These are phyloP conservation scores for Sinonovacula constricta DNA, from an alignment of 1,140 invertebrate genomes.

Conservation along the genomic window DNA sequence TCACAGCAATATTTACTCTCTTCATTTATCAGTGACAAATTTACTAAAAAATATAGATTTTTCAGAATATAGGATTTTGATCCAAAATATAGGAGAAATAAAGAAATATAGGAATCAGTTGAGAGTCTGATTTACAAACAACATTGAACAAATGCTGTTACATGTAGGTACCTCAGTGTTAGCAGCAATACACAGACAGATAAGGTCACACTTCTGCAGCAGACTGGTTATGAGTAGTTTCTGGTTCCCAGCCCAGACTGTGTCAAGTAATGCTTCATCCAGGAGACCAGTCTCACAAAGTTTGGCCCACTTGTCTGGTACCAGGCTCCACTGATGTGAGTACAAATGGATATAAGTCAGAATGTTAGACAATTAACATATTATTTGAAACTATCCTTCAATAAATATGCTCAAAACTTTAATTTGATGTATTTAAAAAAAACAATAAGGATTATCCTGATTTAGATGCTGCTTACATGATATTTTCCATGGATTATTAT, in stretches of 20 bases:
- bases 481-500: background rate
- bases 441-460: background rate
- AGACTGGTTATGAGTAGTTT: constrained; percentile 71
- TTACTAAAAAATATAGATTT: background rate
- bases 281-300: constrained; percentile 69
- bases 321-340: constrained; percentile 66
- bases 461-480: background rate
- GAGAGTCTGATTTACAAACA: background rate
- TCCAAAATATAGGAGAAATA: background rate
- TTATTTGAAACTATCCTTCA: background rate
- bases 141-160: constrained; percentile 3
- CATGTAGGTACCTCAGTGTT: constrained; percentile 63
- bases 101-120: background rate
- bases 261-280: constrained; percentile 70
- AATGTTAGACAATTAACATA: background rate
- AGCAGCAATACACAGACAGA: constrained; percentile 63
- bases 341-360: background rate
- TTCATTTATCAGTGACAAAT: background rate
- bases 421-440: background rate
- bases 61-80: background rate
- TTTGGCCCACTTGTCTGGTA: constrained; percentile 68
- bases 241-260: constrained; percentile 68
- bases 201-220: constrained; percentile 77
- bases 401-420: background rate
- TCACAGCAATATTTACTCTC: background rate